A percentile compares a stretch with the other conserved stretches of the same genome.
Conservation (phyloP, 37 sponge, comb jelly and placozoan genomes). For the Petrosia ficiformis region DNA sequence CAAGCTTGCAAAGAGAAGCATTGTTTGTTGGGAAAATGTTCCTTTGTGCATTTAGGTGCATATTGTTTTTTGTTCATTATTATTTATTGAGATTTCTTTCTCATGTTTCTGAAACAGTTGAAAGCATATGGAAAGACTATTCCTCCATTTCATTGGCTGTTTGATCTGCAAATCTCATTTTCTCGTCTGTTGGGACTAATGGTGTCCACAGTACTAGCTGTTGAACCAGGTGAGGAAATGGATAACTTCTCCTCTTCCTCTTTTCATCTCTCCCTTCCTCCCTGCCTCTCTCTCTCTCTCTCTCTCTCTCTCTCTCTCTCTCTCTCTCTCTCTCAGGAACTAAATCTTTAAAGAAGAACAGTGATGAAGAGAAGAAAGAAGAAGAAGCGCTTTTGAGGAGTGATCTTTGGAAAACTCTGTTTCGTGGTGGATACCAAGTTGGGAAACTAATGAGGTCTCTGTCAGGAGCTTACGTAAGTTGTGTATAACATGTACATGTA, state of each 20-base stretch:
- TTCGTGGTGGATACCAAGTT: constrained; percentile 81
- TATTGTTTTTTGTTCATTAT: neutral
- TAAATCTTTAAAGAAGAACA: too few relatives aligned
- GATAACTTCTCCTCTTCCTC: too few relatives aligned
- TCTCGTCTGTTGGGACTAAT: constrained; percentile 61
- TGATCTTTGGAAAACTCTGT: constrained; percentile 81
- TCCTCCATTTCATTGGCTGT: constrained; percentile 51
- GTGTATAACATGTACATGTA: neutral
- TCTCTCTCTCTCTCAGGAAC: too few relatives aligned
- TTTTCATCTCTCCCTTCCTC: too few relatives aligned
- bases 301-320: too few relatives aligned
- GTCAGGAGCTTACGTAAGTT: constrained; percentile 63
- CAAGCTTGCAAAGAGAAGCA: too few relatives aligned
- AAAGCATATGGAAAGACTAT: constrained; percentile 55
- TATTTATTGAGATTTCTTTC: neutral
- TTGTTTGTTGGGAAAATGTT: too few relatives aligned
- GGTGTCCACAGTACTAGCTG: constrained; percentile 34
- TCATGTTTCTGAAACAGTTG: constrained; percentile 40
- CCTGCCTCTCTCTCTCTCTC: too few relatives aligned
- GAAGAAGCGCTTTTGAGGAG: constrained; percentile 49
- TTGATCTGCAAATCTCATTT: constrained; percentile 73
- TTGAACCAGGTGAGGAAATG: constrained; percentile 8
- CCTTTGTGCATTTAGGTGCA: too few relatives aligned
- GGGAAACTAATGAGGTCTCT: constrained; percentile 57
- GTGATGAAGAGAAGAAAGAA: constrained; percentile 34